Base-by-base conservation (phyloP, 1,140 invertebrate species). In the Papilio glaucus region DNA sequence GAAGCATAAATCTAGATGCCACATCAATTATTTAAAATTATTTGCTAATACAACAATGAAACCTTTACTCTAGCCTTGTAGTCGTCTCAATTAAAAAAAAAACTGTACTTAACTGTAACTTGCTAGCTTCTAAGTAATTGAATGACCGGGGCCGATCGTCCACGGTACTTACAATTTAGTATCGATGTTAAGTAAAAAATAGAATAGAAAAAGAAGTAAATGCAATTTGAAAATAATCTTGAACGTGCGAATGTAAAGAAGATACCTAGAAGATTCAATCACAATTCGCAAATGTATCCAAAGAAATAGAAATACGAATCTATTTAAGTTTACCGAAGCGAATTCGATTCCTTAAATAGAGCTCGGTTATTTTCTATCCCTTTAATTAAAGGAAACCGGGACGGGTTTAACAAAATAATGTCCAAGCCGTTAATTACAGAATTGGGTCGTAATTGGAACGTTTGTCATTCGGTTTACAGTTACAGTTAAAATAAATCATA, bases 391-490 rank as follows among this genome's bases (percentile, higher is more conserved):
- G 7, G 15, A 53, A 53, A 15, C 18, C 7, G 13, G 37, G 15
- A 62, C 60, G 29, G 33, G 7, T n/a, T 65, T 4, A 37, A 62
- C 29, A 21, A 38, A 65, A 65, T 65, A 24, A 65, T 18, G 33
- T 65, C 62, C 62, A 37, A n/a, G 37, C 62, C 37, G 62, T 65
- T 65, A 65, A 65, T 65, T 65, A 65, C 15, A 38, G 26, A 62
- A 38, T 65, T 41, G 29, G 33, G n/a, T 21, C 33, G 62, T 65
- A 65, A 65, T 65, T 65, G 62, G 29, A 38, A 65, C 33, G n/a
- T 38, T 37, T 39, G 18, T 38, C 33, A 21, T 38, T 65, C 15
- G 9, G 15, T 65, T 38, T 39, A 39, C 29, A 65, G 62, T 38
- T 39, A 39, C 29, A 65, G 62, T 39, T 24, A 18, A 41, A 65